Evolutionary conservation across 1,140 invertebrate genomes (phyloP).

Genomic region (Procambarus virginalis): DNA sequence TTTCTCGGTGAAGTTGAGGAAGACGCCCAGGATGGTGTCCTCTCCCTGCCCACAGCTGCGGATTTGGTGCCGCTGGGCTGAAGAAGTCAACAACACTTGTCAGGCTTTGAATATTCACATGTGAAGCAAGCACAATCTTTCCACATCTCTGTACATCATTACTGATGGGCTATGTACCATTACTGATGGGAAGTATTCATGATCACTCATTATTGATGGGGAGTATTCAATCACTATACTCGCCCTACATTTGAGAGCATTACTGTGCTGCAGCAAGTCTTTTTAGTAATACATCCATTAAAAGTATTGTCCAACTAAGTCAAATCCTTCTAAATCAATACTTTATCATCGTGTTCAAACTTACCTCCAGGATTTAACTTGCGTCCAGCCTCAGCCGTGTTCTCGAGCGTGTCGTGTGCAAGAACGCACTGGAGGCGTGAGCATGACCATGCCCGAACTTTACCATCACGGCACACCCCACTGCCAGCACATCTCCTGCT

Average conservation of each 20-base stretch:
- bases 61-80: slow-evolving; percentile 59
- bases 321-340: too few relatives aligned
- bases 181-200: too few relatives aligned
- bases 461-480: slow-evolving; percentile 50
- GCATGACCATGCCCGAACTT: slow-evolving; percentile 53
- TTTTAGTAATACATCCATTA: too few relatives aligned
- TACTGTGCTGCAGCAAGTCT: too few relatives aligned
- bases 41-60: slow-evolving; percentile 32
- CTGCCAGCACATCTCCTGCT: slow-evolving; percentile 54
- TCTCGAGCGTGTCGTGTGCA: slow-evolving; percentile 53
- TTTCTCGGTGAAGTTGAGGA: slow-evolving; percentile 56
- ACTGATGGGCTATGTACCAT: too few relatives aligned
- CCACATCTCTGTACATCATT: too few relatives aligned
- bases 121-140: too few relatives aligned
- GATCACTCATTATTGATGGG: too few relatives aligned
- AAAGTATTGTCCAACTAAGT: too few relatives aligned
- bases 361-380: slow-evolving; percentile 51
- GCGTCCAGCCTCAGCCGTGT: slow-evolving; percentile 56
- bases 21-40: slow-evolving; percentile 28
- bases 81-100: neutral
- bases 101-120: neutral
- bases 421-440: slow-evolving; percentile 57
- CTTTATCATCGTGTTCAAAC: neutral
- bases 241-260: too few relatives aligned
- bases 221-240: too few relatives aligned